A percentile compares a stretch with the other conserved stretches of the same genome.
Conservation (phyloP, 1,140 invertebrate genomes). For the Penaeus vannamei region DNA sequence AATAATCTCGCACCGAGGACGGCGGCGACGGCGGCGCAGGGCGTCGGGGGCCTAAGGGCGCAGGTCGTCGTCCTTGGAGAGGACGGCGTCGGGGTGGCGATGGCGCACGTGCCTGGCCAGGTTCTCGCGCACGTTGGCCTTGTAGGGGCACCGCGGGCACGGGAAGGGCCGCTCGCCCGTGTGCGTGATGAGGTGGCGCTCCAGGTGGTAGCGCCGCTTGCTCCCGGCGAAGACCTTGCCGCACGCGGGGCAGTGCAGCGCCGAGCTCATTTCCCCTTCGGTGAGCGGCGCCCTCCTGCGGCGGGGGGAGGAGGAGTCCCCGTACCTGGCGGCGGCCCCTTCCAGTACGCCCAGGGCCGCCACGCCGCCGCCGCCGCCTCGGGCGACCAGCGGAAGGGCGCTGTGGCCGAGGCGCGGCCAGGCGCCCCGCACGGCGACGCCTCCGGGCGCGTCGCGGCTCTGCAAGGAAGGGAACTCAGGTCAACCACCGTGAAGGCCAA, state of each 20-base stretch:
- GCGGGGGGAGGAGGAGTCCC: neutral
- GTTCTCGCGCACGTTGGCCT: slow-evolving; percentile 56
- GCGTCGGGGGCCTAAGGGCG: neutral
- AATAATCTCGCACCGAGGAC: no score
- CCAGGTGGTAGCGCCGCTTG: slow-evolving; percentile 75
- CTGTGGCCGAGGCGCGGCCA: slow-evolving; percentile 38
- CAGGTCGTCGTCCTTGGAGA: neutral
- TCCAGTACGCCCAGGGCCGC: neutral
- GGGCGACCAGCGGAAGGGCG: slow-evolving; percentile 35
- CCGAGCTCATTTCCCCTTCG: slow-evolving; percentile 30
- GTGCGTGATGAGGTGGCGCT: slow-evolving; percentile 87
- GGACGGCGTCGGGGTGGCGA: slow-evolving; percentile 36
- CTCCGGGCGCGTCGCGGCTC: slow-evolving; percentile 45
- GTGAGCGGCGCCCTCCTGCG: slow-evolving; percentile 19
- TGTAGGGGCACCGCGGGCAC: slow-evolving; percentile 79
- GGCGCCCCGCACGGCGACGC: slow-evolving; percentile 27
- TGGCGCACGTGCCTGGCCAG: slow-evolving; percentile 54
- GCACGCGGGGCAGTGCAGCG: slow-evolving; percentile 80
- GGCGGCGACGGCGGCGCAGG: neutral
- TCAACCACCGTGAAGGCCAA: slow-evolving; percentile 42
- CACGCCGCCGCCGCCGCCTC: neutral
- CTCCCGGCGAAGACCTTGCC: slow-evolving; percentile 85
- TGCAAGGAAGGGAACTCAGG: slow-evolving; percentile 59
- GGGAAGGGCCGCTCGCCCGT: slow-evolving; percentile 89
- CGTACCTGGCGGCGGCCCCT: neutral